Conservation (phyloP, 2,888 invertebrate species). For the Andrena bicolor region DNA sequence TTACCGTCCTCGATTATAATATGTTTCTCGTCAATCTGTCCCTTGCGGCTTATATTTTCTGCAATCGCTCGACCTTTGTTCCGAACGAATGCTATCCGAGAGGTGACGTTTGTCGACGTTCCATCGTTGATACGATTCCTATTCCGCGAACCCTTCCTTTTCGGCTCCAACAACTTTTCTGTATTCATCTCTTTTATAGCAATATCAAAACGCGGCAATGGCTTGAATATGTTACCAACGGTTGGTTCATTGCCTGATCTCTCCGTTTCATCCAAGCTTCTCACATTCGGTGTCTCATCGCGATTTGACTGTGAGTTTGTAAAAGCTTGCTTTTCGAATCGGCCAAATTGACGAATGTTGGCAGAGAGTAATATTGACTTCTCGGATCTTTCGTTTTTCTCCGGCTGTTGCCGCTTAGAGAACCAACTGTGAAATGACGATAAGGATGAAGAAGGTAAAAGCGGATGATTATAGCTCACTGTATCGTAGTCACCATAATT, state of each 20-base stretch:
- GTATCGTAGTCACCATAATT: conserved; percentile 31
- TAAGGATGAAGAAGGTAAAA: conserved; percentile 15
- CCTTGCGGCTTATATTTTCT: background rate
- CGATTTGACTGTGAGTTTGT: background rate
- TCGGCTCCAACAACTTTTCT: background rate
- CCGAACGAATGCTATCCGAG: background rate
- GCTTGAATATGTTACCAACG: background rate
- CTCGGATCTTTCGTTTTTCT: background rate
- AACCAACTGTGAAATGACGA: conserved; percentile 16
- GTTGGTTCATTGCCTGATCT: background rate
- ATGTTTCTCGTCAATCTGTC: background rate
- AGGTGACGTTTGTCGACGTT: background rate
- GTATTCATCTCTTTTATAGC: background rate
- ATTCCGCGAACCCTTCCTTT: background rate
- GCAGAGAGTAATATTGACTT: background rate
- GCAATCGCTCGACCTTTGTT: background rate
- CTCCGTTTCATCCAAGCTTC: background rate
- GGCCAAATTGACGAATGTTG: background rate
- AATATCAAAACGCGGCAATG: background rate
- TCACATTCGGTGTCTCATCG: background rate
- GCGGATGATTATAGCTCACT: conserved; percentile 16
- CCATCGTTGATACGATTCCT: background rate
- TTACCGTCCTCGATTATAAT: background rate
- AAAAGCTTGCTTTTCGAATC: background rate
- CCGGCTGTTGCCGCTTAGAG: background rate